These are phyloP conservation scores for Drosophila seguyi DNA, from an alignment of 1,140 invertebrate genomes.

Conservation along the genomic window DNA sequence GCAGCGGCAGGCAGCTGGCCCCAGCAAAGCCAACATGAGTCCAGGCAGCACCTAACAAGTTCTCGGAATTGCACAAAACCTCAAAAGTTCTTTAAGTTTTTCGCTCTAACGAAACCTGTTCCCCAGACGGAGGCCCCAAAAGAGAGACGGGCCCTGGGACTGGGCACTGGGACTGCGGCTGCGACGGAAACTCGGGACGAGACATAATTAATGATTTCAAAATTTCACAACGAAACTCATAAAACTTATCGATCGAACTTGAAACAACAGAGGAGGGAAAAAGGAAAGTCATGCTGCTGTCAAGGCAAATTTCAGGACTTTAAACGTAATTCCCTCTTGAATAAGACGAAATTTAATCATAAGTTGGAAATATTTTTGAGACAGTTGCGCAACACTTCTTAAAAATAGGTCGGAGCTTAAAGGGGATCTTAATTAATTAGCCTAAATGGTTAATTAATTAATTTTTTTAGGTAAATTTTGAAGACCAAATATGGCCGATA, in stretches of 20 bases:
- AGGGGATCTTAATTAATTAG: too few species aligned
- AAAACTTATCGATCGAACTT: constrained; percentile 63
- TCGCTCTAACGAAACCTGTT: constrained; percentile 61
- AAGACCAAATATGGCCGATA: too few species aligned
- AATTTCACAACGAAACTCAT: constrained; percentile 65
- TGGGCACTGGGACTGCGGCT: not conserved
- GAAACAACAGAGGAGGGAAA: constrained; percentile 20
- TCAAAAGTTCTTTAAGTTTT: constrained; percentile 48
- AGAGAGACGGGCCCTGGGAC: constrained; percentile 2
- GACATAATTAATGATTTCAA: constrained; percentile 77
- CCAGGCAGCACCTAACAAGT: constrained; percentile 63
- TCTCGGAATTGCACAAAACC: constrained; percentile 64
- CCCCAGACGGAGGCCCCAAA: constrained; percentile 12
- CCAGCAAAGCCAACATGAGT: constrained; percentile 19
- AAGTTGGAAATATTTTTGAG: not conserved
- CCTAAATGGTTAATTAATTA: not conserved
- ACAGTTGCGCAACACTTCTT: not conserved
- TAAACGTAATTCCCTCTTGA: constrained; percentile 1
- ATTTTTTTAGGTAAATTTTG: not conserved
- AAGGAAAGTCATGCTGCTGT: constrained; percentile 39
- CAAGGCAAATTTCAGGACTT: constrained; percentile 16
- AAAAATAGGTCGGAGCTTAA: not conserved
- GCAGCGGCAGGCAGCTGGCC: constrained; percentile 17
- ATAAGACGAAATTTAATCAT: not conserved
- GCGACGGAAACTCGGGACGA: constrained; percentile 6